Conservation (phyloP, 2,797 vertebrate species). For the Platyrinchus mystaceus region DNA sequence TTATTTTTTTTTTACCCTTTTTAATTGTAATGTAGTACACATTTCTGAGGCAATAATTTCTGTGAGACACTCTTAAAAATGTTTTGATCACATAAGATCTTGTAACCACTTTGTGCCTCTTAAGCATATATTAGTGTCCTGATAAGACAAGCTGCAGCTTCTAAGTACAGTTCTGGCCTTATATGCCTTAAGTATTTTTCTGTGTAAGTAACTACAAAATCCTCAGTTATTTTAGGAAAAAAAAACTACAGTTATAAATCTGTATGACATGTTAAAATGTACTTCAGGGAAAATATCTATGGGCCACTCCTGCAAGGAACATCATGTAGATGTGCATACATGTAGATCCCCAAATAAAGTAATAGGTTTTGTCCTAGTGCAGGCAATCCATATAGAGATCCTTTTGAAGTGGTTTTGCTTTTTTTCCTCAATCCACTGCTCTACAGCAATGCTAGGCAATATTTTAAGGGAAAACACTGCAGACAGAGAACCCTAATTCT, state of each 20-base stretch:
- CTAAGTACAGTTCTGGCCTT: background rate
- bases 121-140: background rate
- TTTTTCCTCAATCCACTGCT: background rate
- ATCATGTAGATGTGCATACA: background rate
- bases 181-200: background rate
- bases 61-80: background rate
- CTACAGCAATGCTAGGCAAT: background rate
- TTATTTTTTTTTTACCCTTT: conserved; percentile 16
- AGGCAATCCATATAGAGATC: background rate
- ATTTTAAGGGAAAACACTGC: background rate
- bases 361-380: background rate
- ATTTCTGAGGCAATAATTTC: background rate
- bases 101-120: background rate
- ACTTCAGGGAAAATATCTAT: background rate
- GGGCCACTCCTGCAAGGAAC: background rate
- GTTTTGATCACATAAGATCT: background rate
- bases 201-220: background rate
- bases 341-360: background rate
- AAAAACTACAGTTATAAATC: background rate
- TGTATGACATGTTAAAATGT: background rate
- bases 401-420: background rate
- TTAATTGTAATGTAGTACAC: background rate
- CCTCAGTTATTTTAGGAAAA: background rate
- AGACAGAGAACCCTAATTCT: background rate
- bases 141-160: background rate